Conservation (phyloP, 2,113 vertebrate species). For the Crypturellus undulatus region DNA sequence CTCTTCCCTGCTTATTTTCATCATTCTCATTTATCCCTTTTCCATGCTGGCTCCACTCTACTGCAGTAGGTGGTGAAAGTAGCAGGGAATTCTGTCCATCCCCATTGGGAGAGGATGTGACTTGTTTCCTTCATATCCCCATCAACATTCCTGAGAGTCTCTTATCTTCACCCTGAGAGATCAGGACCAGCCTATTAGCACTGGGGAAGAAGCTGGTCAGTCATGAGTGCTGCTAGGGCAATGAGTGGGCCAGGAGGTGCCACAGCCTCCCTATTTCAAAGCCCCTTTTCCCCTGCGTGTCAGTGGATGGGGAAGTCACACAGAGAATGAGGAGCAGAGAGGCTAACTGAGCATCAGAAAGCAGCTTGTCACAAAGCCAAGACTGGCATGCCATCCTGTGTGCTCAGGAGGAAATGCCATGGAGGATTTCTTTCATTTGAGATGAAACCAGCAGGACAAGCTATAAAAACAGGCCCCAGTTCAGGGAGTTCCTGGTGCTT, state of each 20-base stretch:
- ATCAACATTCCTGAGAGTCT: background rate
- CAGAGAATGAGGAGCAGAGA: background rate
- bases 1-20: background rate
- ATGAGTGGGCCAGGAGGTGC: background rate
- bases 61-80: background rate
- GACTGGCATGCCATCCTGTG: background rate
- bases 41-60: background rate
- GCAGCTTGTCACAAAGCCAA: background rate
- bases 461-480: background rate
- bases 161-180: background rate
- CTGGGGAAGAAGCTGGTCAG: background rate
- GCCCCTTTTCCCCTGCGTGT: background rate
- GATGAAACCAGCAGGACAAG: background rate
- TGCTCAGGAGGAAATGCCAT: background rate
- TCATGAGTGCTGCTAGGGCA: background rate
- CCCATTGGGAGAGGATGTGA: too few relatives aligned
- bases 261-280: rapidly evolving
- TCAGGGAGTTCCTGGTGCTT: background rate
- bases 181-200: background rate
- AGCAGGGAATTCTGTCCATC: background rate
- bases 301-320: background rate
- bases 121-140: background rate
- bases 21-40: background rate
- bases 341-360: background rate
- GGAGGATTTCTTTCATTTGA: background rate